Conservation (phyloP, 1,140 invertebrate species). For the Danaus melanippus region DNA sequence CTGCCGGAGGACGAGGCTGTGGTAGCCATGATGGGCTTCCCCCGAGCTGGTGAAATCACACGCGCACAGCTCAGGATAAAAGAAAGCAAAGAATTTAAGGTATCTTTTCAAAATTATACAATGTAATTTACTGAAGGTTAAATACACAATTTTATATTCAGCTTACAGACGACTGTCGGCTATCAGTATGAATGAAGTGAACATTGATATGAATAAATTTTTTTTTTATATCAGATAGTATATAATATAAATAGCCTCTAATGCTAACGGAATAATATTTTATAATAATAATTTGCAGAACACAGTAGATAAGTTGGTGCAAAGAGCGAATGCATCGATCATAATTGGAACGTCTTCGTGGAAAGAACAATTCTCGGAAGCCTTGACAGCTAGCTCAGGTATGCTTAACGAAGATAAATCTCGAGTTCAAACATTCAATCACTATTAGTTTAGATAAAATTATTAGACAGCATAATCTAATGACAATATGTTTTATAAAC, state of each 20-base stretch:
- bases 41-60: constrained; percentile 88
- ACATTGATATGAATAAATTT: no score
- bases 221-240: no score
- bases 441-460: no score
- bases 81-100: constrained; percentile 99
- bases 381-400: constrained; percentile 94
- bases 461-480: no score
- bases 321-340: constrained; percentile 94
- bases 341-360: constrained; percentile 96
- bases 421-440: no score
- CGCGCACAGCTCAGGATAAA: constrained; percentile 91
- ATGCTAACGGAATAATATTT: constrained; percentile 10
- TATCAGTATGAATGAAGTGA: no score
- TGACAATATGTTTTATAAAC: no score
- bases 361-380: constrained; percentile 98
- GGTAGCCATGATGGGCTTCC: constrained; percentile 92
- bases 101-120: constrained; percentile 48
- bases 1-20: constrained; percentile 84
- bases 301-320: constrained; percentile 97
- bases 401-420: constrained; percentile 22
- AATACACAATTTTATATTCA: no score
- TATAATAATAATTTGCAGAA: constrained; percentile 76
- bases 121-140: no score
- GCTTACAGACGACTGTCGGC: no score
- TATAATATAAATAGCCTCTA: no score